Conservation (phyloP, 2,888 invertebrate genomes). For the Biston betularia region DNA sequence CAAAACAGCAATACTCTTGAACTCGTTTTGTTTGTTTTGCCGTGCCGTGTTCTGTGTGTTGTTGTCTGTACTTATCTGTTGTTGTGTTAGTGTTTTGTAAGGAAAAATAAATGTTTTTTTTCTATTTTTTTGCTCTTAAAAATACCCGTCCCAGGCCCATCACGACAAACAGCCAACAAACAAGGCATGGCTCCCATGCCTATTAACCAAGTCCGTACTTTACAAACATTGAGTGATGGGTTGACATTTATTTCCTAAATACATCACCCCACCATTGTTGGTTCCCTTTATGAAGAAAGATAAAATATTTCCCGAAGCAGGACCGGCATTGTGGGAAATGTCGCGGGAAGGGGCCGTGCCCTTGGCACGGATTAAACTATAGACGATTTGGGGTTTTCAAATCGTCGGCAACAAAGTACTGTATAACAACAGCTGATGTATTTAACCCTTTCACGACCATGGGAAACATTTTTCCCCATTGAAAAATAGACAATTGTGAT, state of each 20-base stretch:
- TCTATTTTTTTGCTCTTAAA: conserved; percentile 3
- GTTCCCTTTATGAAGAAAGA: conserved; percentile 82
- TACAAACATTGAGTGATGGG: conserved; percentile 73
- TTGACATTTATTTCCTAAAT: conserved; percentile 83
- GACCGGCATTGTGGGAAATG: conserved; percentile 75
- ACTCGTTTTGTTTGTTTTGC: too few relatives aligned
- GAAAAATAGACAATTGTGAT: too few relatives aligned
- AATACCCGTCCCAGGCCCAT: background rate
- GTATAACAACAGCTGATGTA: background rate
- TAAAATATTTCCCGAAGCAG: conserved; percentile 80
- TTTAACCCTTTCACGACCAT: too few relatives aligned
- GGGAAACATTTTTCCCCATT: too few relatives aligned
- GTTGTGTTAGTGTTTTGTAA: too few relatives aligned
- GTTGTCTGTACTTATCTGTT: too few relatives aligned
- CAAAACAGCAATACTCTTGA: too few relatives aligned
- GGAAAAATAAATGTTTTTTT: too few relatives aligned
- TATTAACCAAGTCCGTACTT: conserved; percentile 53
- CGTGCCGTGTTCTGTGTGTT: too few relatives aligned
- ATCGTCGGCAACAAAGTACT: background rate
- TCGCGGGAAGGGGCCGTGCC: conserved; percentile 58
- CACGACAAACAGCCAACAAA: conserved; percentile 8
- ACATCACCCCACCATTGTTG: conserved; percentile 78
- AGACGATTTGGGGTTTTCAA: conserved; percentile 2
- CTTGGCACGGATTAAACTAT: conserved; percentile 12
- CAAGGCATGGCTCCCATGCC: conserved; percentile 15